Base-by-base conservation (phyloP, 2,113 vertebrate species). In the Brachirus orientalis region DNA sequence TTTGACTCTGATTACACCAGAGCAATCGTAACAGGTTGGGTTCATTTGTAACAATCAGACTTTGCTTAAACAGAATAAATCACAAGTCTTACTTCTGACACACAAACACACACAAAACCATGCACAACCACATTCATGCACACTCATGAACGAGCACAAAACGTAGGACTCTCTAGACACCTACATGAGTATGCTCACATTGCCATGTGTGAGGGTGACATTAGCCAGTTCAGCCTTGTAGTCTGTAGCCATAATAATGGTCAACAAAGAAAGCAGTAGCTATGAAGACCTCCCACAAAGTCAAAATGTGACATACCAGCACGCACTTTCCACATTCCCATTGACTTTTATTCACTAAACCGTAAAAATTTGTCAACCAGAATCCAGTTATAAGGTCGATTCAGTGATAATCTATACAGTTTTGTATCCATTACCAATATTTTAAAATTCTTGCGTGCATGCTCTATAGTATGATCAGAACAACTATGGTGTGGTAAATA, bases 31-130 rank as follows among this genome's bases (percentile, higher is more conserved):
- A 88, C 63, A 72, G 76, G 80, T 82, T 72, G 58, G 85, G 75
- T 82, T 89, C 87, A 93, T 93, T 93, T 91, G 90, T 88, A 87
- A 86, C 89, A 88, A 90, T 91, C 87, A 89, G 87, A 87, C 87
- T 86, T 84, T 80, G 70, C 60, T 85, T 85, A 90, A 92, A 91
- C 90, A 88, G 82, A 22, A 89, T 89, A 83, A 91, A 93, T 92
- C 88, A 91, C 60, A 19, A 46, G 66, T 64, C 64, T 63, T 7
- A 60, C 77, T 59, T 35, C 20, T 72, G 64, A 69, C 67, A 69
- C 54, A 46, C 59, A n/a, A n/a, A n/a, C n/a, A n/a, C n/a, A n/a
- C n/a, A n/a, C n/a, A n/a, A n/a, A n/a, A n/a, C n/a, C n/a, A n/a
- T n/a, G n/a, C n/a, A n/a, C n/a, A n/a, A n/a, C n/a, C n/a, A 48